phyloP scores from a whole-genome alignment of 2,797 vertebrate species.

The Cyprinodon diabolis region DNA sequence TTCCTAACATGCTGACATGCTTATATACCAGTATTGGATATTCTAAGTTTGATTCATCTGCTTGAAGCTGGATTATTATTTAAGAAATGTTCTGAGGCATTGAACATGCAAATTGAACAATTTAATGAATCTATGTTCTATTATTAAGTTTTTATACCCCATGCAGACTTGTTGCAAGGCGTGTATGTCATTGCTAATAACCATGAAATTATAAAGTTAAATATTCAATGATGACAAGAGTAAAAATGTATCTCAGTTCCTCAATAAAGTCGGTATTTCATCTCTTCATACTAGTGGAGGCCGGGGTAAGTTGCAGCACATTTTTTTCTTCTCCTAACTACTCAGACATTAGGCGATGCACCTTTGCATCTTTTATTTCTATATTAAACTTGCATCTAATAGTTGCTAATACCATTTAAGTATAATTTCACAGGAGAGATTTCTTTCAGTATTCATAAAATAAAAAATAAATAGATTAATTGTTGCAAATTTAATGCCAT shows the following conservation, averaged over 20 bases:
- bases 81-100: slow-evolving; percentile 23
- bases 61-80: slow-evolving; percentile 46
- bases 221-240: slow-evolving; percentile 50
- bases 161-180: slow-evolving; percentile 33
- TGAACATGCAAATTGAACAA: slow-evolving; percentile 27
- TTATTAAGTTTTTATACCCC: slow-evolving; percentile 28
- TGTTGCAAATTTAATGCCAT: too few relatives aligned
- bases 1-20: slow-evolving; percentile 46
- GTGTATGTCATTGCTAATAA: slow-evolving; percentile 55
- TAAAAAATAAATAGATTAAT: too few relatives aligned
- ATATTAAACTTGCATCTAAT: too few relatives aligned
- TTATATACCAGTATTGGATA: slow-evolving; percentile 23
- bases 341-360: too few relatives aligned
- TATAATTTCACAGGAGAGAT: too few relatives aligned
- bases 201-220: slow-evolving; percentile 65
- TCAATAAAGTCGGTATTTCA: slow-evolving; percentile 9
- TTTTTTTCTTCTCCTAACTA: too few relatives aligned
- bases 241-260: slow-evolving; percentile 33
- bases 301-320: too few relatives aligned
- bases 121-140: slow-evolving; percentile 48
- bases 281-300: slow-evolving; percentile 8
- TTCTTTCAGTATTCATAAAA: too few relatives aligned
- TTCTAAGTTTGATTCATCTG: slow-evolving; percentile 41
- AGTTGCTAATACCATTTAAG: too few relatives aligned
- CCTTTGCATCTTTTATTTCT: too few relatives aligned